Evolutionary conservation across 2,888 invertebrate genomes (phyloP).

Genomic region (Oligia latruncula): DNA sequence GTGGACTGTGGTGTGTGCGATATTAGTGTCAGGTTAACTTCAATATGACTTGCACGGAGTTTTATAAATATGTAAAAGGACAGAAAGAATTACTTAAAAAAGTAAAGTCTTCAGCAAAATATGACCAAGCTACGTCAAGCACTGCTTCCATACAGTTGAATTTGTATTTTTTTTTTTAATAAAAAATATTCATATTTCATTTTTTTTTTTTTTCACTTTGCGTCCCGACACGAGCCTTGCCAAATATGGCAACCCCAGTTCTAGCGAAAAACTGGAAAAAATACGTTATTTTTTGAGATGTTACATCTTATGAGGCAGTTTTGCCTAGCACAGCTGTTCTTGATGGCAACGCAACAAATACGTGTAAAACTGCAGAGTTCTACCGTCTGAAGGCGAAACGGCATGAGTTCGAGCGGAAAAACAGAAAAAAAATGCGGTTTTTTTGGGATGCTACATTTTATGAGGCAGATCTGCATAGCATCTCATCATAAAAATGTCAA

Average conservation of each 20-base stretch:
- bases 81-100: constrained; percentile 15
- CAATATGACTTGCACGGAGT: constrained; percentile 52
- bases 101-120: constrained; percentile 18
- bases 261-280: no score
- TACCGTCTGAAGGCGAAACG: no score
- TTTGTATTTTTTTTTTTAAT: constrained; percentile 3
- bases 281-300: no score
- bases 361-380: no score
- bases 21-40: constrained; percentile 46
- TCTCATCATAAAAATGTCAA: no score
- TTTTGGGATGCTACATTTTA: no score
- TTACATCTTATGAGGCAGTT: no score
- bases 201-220: not conserved
- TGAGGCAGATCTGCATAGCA: no score
- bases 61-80: constrained; percentile 36
- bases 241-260: constrained; percentile 23
- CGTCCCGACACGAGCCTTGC: constrained; percentile 12
- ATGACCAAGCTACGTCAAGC: constrained; percentile 17
- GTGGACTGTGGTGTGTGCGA: not conserved
- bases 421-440: no score
- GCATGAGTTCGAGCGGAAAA: no score
- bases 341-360: no score
- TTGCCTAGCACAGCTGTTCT: no score
- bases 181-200: not conserved
- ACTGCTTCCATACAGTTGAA: constrained; percentile 8